These are phyloP conservation scores for Phrynosoma platyrhinos DNA, from an alignment of 2,113 vertebrate genomes.

Conservation along the genomic window DNA sequence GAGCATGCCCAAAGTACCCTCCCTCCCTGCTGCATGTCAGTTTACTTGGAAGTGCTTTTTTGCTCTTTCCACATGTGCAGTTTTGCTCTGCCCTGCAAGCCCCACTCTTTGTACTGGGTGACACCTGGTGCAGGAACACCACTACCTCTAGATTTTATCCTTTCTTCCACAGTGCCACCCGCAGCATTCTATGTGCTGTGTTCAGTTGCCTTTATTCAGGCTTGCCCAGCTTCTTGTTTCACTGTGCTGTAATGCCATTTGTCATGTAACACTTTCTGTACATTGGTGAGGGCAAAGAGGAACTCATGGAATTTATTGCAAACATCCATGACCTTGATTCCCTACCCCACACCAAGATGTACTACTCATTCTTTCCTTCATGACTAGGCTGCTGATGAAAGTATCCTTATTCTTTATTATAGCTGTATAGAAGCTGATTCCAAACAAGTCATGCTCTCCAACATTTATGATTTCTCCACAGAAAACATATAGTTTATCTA, in stretches of 20 bases:
- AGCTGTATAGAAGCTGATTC: neutral
- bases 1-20: no score
- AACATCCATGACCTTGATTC: neutral
- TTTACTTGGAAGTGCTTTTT: no score
- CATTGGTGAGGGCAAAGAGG: neutral
- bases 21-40: no score
- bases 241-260: neutral
- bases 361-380: neutral
- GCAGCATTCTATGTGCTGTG: no score
- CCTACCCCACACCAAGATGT: neutral
- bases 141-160: no score
- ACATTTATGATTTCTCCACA: constrained; percentile 3
- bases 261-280: neutral
- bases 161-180: no score
- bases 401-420: constrained; percentile 1
- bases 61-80: no score
- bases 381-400: neutral
- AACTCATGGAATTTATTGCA: neutral
- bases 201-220: no score
- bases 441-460: neutral
- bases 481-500: constrained; percentile 2
- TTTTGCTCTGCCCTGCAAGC: no score
- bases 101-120: no score
- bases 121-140: no score
- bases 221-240: no score